phyloP scores from a whole-genome alignment of 2,113 vertebrate species.

The Lophura nycthemera region DNA sequence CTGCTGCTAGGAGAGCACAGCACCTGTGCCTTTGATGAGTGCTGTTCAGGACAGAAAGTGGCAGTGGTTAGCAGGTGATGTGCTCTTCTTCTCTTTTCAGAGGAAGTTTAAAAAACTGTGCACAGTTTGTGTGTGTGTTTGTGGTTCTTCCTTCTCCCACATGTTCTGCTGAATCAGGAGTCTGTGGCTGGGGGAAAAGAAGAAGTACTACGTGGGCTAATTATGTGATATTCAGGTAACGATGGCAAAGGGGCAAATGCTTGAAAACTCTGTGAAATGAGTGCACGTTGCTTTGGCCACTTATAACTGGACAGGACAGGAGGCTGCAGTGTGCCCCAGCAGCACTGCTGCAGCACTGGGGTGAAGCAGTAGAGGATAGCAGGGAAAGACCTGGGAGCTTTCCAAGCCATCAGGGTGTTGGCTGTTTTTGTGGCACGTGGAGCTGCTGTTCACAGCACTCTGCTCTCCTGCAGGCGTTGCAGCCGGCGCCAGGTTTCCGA shows the following conservation, averaged over 20 bases:
- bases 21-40: not conserved
- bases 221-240: not conserved
- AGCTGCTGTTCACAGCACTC: not conserved
- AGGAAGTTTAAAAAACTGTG: not conserved
- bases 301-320: not conserved
- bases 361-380: not conserved
- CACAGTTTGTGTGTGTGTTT: not conserved
- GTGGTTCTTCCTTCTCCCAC: not conserved
- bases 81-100: constrained; percentile 17
- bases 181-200: not conserved
- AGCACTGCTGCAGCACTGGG: not conserved
- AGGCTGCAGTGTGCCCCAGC: not conserved
- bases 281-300: accelerated
- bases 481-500: not conserved
- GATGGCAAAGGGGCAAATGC: not conserved
- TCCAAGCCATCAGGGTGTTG: not conserved
- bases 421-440: not conserved
- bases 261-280: not conserved
- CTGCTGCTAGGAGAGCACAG: not conserved
- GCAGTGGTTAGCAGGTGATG: constrained; percentile 1
- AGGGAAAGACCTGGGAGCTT: not conserved
- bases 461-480: not conserved
- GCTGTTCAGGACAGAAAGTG: constrained; percentile 48
- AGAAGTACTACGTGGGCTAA: not conserved
- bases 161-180: not conserved